phyloP scores from a whole-genome alignment of 2,797 vertebrate genomes.

The Microchirus variegatus region DNA sequence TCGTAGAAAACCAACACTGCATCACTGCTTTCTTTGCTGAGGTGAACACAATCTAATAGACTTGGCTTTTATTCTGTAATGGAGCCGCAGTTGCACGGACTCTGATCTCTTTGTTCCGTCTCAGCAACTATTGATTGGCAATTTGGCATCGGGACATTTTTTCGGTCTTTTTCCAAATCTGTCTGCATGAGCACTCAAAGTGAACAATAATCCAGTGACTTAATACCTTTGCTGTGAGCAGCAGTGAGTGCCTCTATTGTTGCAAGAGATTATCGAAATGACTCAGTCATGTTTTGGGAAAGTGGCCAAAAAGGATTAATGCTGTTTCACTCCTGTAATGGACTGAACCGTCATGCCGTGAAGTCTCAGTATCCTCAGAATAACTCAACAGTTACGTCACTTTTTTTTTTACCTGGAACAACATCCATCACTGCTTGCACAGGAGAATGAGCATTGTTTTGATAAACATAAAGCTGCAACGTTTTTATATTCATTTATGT shows the following conservation, averaged over 20 bases:
- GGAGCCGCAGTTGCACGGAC: not conserved
- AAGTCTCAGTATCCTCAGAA: constrained; percentile 37
- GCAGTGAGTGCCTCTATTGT: constrained; percentile 54
- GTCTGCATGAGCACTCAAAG: not conserved
- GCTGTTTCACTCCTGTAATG: constrained; percentile 46
- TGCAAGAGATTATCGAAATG: constrained; percentile 46
- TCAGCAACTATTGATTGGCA: not conserved
- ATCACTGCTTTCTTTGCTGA: constrained; percentile 15
- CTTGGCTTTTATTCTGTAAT: constrained; percentile 10
- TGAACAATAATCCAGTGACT: constrained; percentile 41
- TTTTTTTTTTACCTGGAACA: constrained; percentile 3
- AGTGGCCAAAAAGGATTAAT: constrained; percentile 59
- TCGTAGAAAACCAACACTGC: constrained; percentile 31
- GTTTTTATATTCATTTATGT: not conserved
- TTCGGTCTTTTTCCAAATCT: not conserved
- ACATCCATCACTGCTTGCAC: not conserved
- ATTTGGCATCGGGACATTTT: not conserved
- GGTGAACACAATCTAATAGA: constrained; percentile 24
- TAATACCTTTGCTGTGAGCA: constrained; percentile 16
- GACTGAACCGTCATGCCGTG: constrained; percentile 21
- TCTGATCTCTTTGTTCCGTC: not conserved
- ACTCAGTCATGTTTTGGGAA: constrained; percentile 48
- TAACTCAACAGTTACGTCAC: constrained; percentile 19
- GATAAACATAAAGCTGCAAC: not conserved
- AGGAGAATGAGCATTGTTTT: not conserved